Conservation (phyloP, 2,888 invertebrate species). For the Lycophotia porphyrea region DNA sequence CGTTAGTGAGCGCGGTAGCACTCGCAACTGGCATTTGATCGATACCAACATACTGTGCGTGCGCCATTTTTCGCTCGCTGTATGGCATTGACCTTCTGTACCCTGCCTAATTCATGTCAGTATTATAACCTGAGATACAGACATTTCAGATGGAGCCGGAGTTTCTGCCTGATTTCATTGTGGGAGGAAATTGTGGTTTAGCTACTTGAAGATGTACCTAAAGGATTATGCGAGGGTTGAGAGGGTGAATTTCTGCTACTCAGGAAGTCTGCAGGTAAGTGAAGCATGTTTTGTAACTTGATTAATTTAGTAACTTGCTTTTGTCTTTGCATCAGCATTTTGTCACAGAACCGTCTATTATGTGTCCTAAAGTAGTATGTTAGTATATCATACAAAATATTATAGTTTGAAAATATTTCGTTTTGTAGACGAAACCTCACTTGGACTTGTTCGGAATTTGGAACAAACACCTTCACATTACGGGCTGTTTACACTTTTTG, state of each 20-base stretch:
- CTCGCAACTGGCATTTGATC: neutral
- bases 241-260: conserved; percentile 7
- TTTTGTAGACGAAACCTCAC: neutral
- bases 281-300: neutral
- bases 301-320: neutral
- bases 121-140: conserved; percentile 47
- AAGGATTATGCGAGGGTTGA: conserved; percentile 24
- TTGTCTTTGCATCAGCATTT: neutral
- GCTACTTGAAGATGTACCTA: conserved; percentile 13
- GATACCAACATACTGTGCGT: neutral
- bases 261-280: neutral
- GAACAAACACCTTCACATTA: neutral
- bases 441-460: neutral
- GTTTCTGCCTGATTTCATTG: conserved; percentile 49
- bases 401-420: neutral
- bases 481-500: neutral
- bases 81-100: neutral
- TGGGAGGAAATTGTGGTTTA: conserved; percentile 22
- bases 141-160: conserved; percentile 38
- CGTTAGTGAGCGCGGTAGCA: too few relatives aligned
- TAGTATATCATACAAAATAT: neutral
- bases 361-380: neutral
- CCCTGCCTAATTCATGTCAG: neutral
- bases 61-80: neutral
- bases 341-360: too few relatives aligned